Evolutionary conservation across 1,140 invertebrate species (phyloP).

Genomic region (Aradophagus sp.): DNA sequence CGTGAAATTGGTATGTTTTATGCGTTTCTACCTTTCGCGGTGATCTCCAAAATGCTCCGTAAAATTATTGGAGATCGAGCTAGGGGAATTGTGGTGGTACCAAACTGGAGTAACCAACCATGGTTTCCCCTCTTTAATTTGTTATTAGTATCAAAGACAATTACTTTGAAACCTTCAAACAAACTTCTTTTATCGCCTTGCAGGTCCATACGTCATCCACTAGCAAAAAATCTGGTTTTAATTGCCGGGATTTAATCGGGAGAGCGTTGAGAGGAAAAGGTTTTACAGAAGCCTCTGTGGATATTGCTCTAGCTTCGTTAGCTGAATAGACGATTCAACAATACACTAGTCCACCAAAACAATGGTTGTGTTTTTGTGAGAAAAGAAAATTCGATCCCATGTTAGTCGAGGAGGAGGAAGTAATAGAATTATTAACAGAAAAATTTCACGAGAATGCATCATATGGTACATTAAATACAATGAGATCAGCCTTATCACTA

Average conservation of each 20-base stretch:
- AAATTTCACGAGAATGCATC: constrained; percentile 10
- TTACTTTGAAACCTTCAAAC: constrained; percentile 22
- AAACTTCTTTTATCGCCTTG: constrained; percentile 17
- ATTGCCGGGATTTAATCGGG: constrained; percentile 35
- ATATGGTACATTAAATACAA: constrained; percentile 19
- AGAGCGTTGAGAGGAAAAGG: constrained; percentile 13
- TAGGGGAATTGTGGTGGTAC: constrained; percentile 25
- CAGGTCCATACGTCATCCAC: constrained; percentile 12
- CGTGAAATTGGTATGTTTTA: constrained; percentile 7
- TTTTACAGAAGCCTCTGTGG: constrained; percentile 5
- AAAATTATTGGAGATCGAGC: constrained; percentile 7
- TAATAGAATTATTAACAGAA: constrained; percentile 17
- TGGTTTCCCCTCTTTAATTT: constrained; percentile 31
- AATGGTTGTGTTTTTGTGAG: constrained; percentile 27
- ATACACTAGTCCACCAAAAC: constrained; percentile 5
- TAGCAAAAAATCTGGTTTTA: constrained; percentile 6
- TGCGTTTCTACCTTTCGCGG: constrained; percentile 31
- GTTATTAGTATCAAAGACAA: background rate
- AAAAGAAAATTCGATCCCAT: background rate
- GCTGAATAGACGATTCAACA: background rate
- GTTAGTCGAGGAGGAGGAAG: background rate
- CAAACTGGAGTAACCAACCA: constrained; percentile 30
- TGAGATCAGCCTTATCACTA: constrained; percentile 17
- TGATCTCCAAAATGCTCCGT: background rate
- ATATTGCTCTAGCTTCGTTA: constrained; percentile 3